Conservation (phyloP, 1,140 invertebrate genomes). For the Aphelinus certus region DNA sequence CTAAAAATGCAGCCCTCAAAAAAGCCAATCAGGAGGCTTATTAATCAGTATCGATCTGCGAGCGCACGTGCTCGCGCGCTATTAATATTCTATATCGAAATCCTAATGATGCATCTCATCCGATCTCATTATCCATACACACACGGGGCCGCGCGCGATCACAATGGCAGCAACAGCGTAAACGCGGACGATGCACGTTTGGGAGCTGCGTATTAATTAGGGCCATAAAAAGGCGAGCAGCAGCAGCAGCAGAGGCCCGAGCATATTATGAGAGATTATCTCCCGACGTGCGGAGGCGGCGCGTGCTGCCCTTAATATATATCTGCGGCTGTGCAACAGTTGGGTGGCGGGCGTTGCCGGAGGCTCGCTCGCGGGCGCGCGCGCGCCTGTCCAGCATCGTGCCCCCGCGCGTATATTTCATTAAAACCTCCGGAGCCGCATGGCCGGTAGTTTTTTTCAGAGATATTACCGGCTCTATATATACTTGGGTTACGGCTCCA, state of each 20-base stretch:
- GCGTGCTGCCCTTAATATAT: constrained; percentile 11
- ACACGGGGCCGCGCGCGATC: background rate
- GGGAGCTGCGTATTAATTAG: constrained; percentile 30
- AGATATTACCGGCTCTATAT: constrained; percentile 3
- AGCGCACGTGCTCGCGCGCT: too few relatives aligned
- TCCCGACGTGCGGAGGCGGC: constrained; percentile 20
- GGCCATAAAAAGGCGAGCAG: constrained; percentile 31
- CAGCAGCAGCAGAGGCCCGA: too few relatives aligned
- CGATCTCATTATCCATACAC: constrained; percentile 1
- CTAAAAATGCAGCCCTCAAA: too few relatives aligned
- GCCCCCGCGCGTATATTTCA: constrained; percentile 13
- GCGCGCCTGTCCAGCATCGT: background rate
- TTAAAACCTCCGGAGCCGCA: constrained; percentile 13
- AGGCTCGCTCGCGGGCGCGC: background rate
- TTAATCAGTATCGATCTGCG: background rate
- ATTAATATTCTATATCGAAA: background rate
- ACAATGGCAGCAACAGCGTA: background rate
- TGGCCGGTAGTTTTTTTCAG: constrained; percentile 27
- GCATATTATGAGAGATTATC: constrained; percentile 35
- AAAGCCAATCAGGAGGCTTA: background rate
- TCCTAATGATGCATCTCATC: constrained; percentile 1
- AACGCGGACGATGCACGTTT: background rate
- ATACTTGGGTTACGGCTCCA: constrained; percentile 25
- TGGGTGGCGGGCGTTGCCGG: constrained; percentile 8
- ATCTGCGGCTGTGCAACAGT: constrained; percentile 32